Percentiles rank a stretch among this genome's conserved stretches.
Conservation (phyloP, 2,797 vertebrate species). For the Lycodopsis pacificus region DNA sequence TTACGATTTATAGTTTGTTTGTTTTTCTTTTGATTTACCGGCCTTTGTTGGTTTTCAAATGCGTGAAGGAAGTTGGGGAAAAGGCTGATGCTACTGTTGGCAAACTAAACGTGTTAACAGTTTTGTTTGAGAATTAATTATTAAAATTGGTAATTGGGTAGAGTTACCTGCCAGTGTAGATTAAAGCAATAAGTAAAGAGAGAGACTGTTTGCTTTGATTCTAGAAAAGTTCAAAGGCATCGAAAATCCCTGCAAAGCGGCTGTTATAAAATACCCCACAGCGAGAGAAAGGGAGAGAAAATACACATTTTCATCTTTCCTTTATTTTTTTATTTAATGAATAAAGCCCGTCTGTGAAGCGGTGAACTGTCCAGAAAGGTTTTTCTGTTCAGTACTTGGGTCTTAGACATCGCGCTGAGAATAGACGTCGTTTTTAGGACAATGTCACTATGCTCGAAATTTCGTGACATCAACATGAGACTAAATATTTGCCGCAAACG, state of each 20-base stretch:
- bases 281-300: background rate
- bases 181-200: constrained; percentile 37
- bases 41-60: background rate
- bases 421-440: background rate
- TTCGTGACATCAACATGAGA: background rate
- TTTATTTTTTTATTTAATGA: constrained; percentile 15
- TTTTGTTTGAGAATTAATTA: constrained; percentile 14
- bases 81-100: background rate
- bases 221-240: constrained; percentile 42
- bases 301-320: constrained; percentile 13
- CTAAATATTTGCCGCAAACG: background rate
- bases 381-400: background rate
- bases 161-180: constrained; percentile 39
- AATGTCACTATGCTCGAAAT: background rate
- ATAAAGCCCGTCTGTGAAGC: background rate
- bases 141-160: constrained; percentile 29
- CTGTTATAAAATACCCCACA: constrained; percentile 27
- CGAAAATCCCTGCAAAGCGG: constrained; percentile 34
- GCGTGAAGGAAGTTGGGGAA: background rate
- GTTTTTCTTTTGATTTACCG: background rate
- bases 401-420: background rate
- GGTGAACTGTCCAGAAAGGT: background rate
- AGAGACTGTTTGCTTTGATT: constrained; percentile 42
- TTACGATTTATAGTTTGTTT: background rate
- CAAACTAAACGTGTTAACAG: constrained; percentile 8